Conservation (phyloP, 2,113 vertebrate genomes). For the Melospiza melodia region DNA sequence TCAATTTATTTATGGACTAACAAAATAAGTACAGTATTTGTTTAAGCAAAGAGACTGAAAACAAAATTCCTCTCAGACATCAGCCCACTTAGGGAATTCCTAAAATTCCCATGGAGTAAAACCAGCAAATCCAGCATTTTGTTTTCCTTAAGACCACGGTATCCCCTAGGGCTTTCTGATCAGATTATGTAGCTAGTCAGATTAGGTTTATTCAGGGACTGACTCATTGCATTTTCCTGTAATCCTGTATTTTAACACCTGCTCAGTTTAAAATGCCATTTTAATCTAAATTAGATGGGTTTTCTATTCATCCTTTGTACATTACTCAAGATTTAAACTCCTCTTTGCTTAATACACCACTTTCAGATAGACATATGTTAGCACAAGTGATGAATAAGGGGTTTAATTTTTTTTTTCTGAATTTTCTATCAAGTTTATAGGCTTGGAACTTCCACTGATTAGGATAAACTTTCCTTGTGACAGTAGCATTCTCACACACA, state of each 20-base stretch:
- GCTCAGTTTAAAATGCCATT: background rate
- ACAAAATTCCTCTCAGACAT: background rate
- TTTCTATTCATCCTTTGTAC: constrained; percentile 24
- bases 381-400: constrained; percentile 18
- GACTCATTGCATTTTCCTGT: background rate
- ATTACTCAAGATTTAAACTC: constrained; percentile 33
- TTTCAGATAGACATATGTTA: constrained; percentile 32
- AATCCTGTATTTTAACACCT: background rate
- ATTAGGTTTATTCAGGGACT: background rate
- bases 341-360: constrained; percentile 12
- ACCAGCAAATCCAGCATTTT: background rate
- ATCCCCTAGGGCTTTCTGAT: background rate
- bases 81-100: background rate
- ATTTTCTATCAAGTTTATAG: background rate
- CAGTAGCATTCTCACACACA: constrained; percentile 26
- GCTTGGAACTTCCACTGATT: constrained; percentile 18
- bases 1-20: background rate
- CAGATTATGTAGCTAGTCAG: background rate
- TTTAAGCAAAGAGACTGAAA: background rate
- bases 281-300: background rate
- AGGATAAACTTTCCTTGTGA: constrained; percentile 36
- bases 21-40: background rate
- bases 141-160: background rate
- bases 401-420: constrained; percentile 39
- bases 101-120: background rate